phyloP scores from a whole-genome alignment of 1,140 invertebrate genomes.

The Ips nitidus region DNA sequence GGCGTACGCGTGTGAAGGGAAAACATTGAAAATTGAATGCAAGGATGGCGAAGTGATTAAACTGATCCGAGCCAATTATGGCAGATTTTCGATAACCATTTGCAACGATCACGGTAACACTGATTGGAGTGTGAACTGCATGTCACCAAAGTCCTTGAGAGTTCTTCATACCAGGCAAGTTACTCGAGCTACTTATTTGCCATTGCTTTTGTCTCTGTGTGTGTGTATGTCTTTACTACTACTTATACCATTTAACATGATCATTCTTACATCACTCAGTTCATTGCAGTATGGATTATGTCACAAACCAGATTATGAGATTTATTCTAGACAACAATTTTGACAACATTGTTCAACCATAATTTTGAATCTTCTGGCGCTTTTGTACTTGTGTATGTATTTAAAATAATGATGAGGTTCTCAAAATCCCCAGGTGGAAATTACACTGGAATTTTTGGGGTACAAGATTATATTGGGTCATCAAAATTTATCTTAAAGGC shows the following conservation, averaged over 20 bases:
- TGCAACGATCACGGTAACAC: conserved; percentile 95
- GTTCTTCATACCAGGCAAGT: conserved; percentile 78
- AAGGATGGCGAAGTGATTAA: conserved; percentile 85
- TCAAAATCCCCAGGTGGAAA: too few species aligned
- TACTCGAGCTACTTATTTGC: conserved; percentile 1
- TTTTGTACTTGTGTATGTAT: too few species aligned
- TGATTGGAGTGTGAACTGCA: conserved; percentile 97
- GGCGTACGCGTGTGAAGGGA: conserved; percentile 92
- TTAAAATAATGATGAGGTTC: too few species aligned
- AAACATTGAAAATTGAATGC: conserved; percentile 84
- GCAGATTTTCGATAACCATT: conserved; percentile 92
- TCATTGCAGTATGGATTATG: too few species aligned
- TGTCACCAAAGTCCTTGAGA: conserved; percentile 79
- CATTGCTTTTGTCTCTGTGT: conserved; percentile 11
- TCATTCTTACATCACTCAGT: too few species aligned
- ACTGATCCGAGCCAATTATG: conserved; percentile 92
- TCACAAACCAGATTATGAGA: too few species aligned
- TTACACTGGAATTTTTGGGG: too few species aligned
- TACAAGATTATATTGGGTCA: too few species aligned
- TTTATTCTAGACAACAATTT: too few species aligned
- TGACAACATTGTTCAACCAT: too few species aligned
- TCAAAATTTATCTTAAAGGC: too few species aligned
- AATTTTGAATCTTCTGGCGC: too few species aligned
- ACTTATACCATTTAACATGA: background rate
- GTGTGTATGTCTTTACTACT: conserved; percentile 3